Base-by-base conservation (phyloP, 2,888 invertebrate species). In the Octodonta nipae region DNA sequence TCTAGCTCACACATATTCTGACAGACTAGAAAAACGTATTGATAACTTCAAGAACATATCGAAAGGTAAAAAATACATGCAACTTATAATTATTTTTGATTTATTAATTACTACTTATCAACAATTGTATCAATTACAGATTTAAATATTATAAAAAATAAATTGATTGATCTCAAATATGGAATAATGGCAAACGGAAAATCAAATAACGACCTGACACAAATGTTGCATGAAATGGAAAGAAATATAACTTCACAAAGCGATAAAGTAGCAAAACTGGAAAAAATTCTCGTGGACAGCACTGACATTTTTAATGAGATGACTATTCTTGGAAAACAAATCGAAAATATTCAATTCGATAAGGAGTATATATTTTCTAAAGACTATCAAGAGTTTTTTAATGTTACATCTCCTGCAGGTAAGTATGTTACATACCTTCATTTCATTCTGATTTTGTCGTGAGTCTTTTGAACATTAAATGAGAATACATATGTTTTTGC, bases 1-100 rank as follows among this genome's bases (percentile, higher is more conserved):
- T 13, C 56, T 65, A n/a, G 71, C 72, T 0, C 56, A 66, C 24
- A 59, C 63, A 1, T 64, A 67, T 10, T 77, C 79, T 0, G 66
- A 68, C 26, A 55, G 65, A 2, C 55, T 77, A 12, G 66, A 69
- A 46, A 60, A 58, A 10, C 52, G 74, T 44, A 50, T 54, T n/a
- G 38, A 42, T n/a, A 55, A 54, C 36, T 38, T 54, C 16, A 46
- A 46, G 24, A 41, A 50, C 28, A 43, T 47, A 10, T 43, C 50
- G 14, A 41, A 42, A 25, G 41, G 52, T 52, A 41, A 42, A 37
- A 15, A 14, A 13, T 8, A n/a, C n/a, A n/a, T n/a, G n/a, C n/a
- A n/a, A n/a, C n/a, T n/a, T n/a, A n/a, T n/a, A n/a, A n/a, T n/a
- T n/a, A n/a, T n/a, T n/a, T n/a, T n/a, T n/a, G n/a, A n/a, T n/a